A percentile compares a stretch with the other conserved stretches of the same genome.
phyloP scores from a whole-genome alignment of 2,888 invertebrate species.

The Drosophila atroscutellata region DNA sequence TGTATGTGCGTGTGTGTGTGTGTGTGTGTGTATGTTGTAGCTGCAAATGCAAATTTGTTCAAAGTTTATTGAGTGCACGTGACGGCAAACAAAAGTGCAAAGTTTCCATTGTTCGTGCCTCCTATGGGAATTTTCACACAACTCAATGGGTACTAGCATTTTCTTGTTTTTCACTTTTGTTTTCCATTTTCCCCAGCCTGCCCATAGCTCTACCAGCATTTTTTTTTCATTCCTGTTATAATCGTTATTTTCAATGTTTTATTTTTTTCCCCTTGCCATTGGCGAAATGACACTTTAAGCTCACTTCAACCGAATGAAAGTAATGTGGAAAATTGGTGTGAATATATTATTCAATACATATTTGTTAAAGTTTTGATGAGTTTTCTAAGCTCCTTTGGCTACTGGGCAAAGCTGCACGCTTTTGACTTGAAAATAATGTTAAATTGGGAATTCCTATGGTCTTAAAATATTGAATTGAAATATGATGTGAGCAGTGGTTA shows the following conservation, averaged over 20 bases:
- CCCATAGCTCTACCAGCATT: slow-evolving; percentile 20
- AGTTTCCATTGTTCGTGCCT: slow-evolving; percentile 56
- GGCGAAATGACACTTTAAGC: background rate
- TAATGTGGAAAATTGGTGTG: background rate
- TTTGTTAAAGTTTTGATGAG: background rate
- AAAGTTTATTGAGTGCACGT: slow-evolving; percentile 82
- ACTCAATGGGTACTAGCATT: slow-evolving; percentile 8
- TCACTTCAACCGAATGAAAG: background rate
- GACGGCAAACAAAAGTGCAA: slow-evolving; percentile 79
- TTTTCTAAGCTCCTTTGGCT: background rate
- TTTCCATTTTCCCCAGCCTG: slow-evolving; percentile 18
- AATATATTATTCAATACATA: background rate
- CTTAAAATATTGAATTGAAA: background rate
- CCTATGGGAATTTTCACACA: slow-evolving; percentile 13
- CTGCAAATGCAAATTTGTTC: slow-evolving; percentile 79
- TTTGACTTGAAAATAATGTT: background rate
- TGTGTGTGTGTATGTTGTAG: slow-evolving; percentile 31
- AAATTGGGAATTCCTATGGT: background rate
- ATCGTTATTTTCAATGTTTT: slow-evolving; percentile 13
- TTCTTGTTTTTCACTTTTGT: slow-evolving; percentile 37
- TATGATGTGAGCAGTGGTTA: background rate
- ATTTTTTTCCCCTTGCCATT: background rate
- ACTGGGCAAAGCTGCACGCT: background rate
- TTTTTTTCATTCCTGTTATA: slow-evolving; percentile 3
- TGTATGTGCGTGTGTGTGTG: background rate